Conservation (phyloP, 30 jellyfish, hydroid and myxozoan genomes). For the Cassiopea xamachana region DNA sequence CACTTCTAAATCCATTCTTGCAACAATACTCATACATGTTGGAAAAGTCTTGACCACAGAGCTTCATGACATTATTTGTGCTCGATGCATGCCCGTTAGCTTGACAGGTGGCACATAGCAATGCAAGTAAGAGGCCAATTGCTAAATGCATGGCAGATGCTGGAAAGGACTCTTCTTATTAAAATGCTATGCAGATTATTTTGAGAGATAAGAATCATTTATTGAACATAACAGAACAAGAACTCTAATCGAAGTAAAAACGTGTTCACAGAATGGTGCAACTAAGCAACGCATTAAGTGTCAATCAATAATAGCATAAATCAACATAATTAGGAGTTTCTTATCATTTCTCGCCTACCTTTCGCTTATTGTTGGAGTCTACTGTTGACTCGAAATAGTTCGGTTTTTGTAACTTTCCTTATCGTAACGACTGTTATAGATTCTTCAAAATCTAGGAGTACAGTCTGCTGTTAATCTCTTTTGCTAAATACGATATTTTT, state of each 20-base stretch:
- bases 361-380: neutral
- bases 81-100: neutral
- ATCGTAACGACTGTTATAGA: neutral
- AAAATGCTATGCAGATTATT: no score
- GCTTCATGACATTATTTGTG: neutral
- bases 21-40: constrained; percentile 24
- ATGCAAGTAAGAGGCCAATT: neutral
- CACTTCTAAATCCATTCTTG: constrained; percentile 24
- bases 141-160: neutral
- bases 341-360: neutral
- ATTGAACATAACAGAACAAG: no score
- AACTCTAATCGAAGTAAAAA: no score
- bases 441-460: neutral
- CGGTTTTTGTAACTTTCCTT: neutral
- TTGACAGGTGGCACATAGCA: neutral
- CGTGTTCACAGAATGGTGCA: no score
- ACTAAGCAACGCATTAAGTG: no score
- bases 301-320: no score
- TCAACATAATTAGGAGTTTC: no score
- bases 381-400: neutral
- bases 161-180: neutral
- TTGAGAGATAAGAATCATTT: no score
- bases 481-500: neutral
- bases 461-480: neutral
- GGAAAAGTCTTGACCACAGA: constrained; percentile 36